These are phyloP conservation scores for Sclerodermus sp. DNA, from an alignment of 2,888 invertebrate species.

Conservation along the genomic window DNA sequence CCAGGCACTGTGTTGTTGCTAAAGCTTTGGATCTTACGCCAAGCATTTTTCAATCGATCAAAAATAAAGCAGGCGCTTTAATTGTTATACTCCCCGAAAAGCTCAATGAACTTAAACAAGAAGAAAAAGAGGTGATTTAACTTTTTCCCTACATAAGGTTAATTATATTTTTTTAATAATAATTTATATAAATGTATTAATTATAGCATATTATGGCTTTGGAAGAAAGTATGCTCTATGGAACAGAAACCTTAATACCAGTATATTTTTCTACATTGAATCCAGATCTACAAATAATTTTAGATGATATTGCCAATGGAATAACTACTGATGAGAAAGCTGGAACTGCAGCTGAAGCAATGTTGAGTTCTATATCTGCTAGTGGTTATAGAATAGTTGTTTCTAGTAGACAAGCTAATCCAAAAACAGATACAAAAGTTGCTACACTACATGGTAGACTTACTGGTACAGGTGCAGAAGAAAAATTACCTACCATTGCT, in stretches of 20 bases:
- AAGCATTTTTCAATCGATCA: slow-evolving; percentile 75
- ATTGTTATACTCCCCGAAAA: slow-evolving; percentile 82
- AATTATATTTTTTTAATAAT: slow-evolving; percentile 3
- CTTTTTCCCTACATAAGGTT: neutral
- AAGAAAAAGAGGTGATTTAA: slow-evolving; percentile 70
- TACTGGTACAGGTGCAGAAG: slow-evolving; percentile 71
- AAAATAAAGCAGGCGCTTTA: slow-evolving; percentile 81
- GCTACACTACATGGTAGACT: slow-evolving; percentile 86
- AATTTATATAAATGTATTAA: slow-evolving; percentile 10
- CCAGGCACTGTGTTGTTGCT: slow-evolving; percentile 86
- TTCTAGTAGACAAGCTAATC: slow-evolving; percentile 70
- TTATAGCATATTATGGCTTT: slow-evolving; percentile 72
- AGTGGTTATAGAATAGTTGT: slow-evolving; percentile 94
- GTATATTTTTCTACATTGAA: slow-evolving; percentile 85
- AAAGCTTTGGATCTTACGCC: slow-evolving; percentile 79
- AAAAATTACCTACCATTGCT: slow-evolving; percentile 81
- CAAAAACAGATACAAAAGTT: slow-evolving; percentile 78
- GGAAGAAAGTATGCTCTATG: slow-evolving; percentile 78
- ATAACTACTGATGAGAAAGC: slow-evolving; percentile 70
- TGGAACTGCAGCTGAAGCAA: slow-evolving; percentile 79
- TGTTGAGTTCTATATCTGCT: slow-evolving; percentile 85
- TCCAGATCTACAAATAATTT: slow-evolving; percentile 72
- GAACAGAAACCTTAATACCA: slow-evolving; percentile 79
- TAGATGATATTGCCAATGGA: slow-evolving; percentile 73
- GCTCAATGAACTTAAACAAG: slow-evolving; percentile 64